Evolutionary conservation across 2,113 vertebrate genomes (phyloP).

Genomic region (Phocoena phocoena): DNA sequence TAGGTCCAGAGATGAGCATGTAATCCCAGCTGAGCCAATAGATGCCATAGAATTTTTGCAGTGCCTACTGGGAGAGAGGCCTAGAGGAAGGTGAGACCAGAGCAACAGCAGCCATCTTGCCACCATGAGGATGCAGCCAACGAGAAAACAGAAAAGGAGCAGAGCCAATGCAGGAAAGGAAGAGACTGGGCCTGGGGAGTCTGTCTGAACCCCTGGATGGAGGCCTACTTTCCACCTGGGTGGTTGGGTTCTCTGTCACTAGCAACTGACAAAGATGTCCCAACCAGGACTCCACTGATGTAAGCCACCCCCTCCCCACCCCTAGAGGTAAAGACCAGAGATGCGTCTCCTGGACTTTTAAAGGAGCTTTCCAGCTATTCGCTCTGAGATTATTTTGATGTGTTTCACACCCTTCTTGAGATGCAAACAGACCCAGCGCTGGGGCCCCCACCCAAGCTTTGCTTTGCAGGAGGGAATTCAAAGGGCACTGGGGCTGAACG

Average conservation of each 20-base stretch:
- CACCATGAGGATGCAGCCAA: accelerated
- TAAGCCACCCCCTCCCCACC: neutral
- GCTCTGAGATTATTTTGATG: neutral
- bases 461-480: neutral
- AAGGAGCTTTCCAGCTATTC: neutral
- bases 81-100: neutral
- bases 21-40: neutral
- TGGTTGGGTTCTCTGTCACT: neutral
- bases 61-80: neutral
- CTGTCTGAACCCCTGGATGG: neutral
- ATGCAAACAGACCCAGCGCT: accelerated
- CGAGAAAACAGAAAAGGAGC: neutral
- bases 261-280: neutral
- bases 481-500: accelerated
- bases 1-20: neutral
- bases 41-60: neutral
- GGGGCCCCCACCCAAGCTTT: accelerated
- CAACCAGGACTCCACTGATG: neutral
- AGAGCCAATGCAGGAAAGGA: no score
- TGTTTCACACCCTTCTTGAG: neutral
- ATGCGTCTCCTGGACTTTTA: accelerated
- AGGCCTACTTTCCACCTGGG: neutral
- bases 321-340: neutral
- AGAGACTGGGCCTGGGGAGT: neutral
- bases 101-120: neutral